Percentiles rank a stretch among this genome's conserved stretches.
These are phyloP conservation scores for Hippocampus abdominalis DNA, from an alignment of 2,113 vertebrate species.

Conservation along the genomic window DNA sequence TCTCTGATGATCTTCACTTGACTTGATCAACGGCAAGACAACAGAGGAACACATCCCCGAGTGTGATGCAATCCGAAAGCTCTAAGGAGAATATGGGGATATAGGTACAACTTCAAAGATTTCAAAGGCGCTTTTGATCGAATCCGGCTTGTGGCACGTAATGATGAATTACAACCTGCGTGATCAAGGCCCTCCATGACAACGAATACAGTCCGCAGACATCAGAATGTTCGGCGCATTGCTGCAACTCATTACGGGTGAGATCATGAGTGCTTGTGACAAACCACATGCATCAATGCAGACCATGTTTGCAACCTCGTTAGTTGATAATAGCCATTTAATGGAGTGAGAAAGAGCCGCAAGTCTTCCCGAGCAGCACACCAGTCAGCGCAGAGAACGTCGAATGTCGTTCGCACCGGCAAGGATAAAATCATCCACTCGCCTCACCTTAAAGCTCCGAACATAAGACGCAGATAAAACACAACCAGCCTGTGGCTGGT, in stretches of 20 bases:
- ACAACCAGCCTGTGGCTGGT: neutral
- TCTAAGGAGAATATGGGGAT: neutral
- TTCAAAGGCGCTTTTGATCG: neutral
- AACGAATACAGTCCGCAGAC: neutral
- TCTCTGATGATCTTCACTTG: too few species aligned
- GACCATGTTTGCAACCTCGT: conserved; percentile 1
- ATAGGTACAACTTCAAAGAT: neutral
- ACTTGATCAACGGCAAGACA: neutral
- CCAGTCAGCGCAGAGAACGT: neutral
- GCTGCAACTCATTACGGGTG: neutral
- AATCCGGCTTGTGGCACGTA: neutral
- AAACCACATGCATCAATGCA: neutral
- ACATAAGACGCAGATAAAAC: neutral
- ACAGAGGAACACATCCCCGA: neutral
- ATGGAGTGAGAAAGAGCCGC: conserved; percentile 1
- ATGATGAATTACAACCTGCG: neutral
- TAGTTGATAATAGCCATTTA: neutral
- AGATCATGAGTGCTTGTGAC: neutral
- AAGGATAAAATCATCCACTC: neutral
- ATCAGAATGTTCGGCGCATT: neutral
- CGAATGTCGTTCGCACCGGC: neutral
- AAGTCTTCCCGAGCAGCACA: neutral
- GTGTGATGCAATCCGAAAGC: neutral
- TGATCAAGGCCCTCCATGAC: neutral
- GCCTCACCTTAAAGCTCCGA: neutral